Evolutionary conservation across 2,797 vertebrate species (phyloP).

Genomic region (Rousettus madagascariensis): DNA sequence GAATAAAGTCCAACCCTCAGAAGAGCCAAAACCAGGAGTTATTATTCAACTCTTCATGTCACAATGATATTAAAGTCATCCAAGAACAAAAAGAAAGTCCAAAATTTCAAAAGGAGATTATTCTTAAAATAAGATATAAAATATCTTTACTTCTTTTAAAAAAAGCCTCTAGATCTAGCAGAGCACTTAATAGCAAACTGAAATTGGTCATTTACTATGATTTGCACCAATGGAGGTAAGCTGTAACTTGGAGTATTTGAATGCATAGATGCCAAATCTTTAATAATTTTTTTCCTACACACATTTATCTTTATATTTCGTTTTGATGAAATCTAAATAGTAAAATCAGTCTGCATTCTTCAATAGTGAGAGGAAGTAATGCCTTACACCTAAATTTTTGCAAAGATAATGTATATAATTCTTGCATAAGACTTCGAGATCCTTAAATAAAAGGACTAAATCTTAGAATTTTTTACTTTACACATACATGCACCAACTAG

Average conservation of each 20-base stretch:
- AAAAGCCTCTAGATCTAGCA: conserved; percentile 30
- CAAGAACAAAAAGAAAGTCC: conserved; percentile 7
- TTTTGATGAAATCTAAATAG: background rate
- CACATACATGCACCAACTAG: background rate
- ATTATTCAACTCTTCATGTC: conserved; percentile 5
- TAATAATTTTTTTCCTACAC: background rate
- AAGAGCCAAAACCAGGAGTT: background rate
- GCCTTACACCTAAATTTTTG: background rate
- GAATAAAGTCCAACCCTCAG: background rate
- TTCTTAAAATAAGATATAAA: conserved; percentile 11
- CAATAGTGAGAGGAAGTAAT: background rate
- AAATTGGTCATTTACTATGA: background rate
- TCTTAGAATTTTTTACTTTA: background rate
- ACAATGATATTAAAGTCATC: background rate
- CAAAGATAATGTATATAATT: background rate
- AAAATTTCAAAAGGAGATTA: conserved; percentile 1
- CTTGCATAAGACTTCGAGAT: background rate
- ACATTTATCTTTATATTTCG: background rate
- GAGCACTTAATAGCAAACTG: background rate
- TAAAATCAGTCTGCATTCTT: background rate
- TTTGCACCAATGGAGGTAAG: background rate
- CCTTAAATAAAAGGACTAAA: background rate
- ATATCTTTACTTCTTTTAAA: background rate
- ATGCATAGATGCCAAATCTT: background rate
- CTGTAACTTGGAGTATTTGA: background rate